Conservation (phyloP, 2,113 vertebrate genomes). For the Rhineura floridana region DNA sequence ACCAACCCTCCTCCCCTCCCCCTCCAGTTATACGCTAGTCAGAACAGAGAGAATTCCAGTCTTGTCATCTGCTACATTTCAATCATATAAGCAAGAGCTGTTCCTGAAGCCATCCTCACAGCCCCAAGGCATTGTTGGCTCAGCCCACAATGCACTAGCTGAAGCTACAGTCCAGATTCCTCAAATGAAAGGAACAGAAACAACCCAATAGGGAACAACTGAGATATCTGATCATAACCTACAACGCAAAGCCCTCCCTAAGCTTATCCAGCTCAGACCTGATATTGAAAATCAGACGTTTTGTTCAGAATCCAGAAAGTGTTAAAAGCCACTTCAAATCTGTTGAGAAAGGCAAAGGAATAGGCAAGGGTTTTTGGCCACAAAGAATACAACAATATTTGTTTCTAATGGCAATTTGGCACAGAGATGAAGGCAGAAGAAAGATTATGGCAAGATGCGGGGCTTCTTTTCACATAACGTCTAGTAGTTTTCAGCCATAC, state of each 20-base stretch:
- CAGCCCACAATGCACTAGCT: not conserved
- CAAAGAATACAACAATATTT: not conserved
- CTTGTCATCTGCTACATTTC: not conserved
- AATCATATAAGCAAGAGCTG: not conserved
- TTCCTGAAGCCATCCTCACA: not conserved
- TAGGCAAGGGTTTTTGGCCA: not conserved
- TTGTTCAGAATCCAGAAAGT: not conserved
- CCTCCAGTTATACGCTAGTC: not conserved
- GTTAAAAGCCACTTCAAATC: not conserved
- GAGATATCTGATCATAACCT: not conserved
- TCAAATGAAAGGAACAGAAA: not conserved
- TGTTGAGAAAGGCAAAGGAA: not conserved
- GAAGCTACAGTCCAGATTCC: not conserved
- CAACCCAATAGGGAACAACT: not conserved
- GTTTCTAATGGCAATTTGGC: not conserved
- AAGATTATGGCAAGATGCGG: not conserved
- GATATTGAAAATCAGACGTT: not conserved
- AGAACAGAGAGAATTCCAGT: not conserved
- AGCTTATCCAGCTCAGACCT: not conserved
- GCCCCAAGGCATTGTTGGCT: not conserved
- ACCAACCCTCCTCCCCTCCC: not conserved
- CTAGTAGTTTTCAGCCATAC: too few relatives aligned
- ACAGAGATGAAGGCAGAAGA: not conserved
- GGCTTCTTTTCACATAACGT: not conserved
- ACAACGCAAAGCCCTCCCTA: not conserved